Evolutionary conservation across 2,113 vertebrate species (phyloP), one percentile per base, ranked within the genome.

Genomic region (Hemiscyllium ocellatum): DNA sequence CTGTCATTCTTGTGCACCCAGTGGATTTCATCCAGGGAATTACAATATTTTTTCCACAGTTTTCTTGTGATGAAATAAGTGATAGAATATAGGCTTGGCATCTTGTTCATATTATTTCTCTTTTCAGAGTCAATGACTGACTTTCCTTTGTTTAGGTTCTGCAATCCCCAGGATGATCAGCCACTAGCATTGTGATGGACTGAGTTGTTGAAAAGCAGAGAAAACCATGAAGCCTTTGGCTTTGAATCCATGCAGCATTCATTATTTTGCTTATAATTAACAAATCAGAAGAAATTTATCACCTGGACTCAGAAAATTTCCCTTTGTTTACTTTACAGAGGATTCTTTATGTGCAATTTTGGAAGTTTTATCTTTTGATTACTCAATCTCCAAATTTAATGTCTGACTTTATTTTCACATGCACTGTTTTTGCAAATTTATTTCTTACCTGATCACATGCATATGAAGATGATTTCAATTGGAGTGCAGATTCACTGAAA

Each of bases 111-210:
- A 15, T 93, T 26, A 4, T 65, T 56, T 29, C 29, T n/a, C 52
- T 90, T 90, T 56, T 93, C 89, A 68, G 37, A 65, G 61, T 93
- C 56, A 42, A 66, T 93, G 89, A 93, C 61, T 83, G 80, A 47
- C 37, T 83, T 83, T 83, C n/a, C 37, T 83, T 83, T 83, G 17
- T 83, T 83, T 83, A 83, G 80, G 80, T 47, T 83, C 80, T 93
- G 61, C 89, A 15, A 37, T 20, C 89, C 29, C 56, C 33, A 66
- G 61, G 89, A 93, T 37, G 89, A 93, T 93, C 56, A 93, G 89
- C 89, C 89, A 66, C 89, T 65, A n/a, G 29, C 56, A 93, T 37
- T 37, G 17, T 19, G 20, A 68, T 24, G 29, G 61, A 93, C 61
- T 93, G 89, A 66, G 61, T 42, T 37, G 33, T 61, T 61, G 56